Conservation (phyloP, 2,888 invertebrate species). For the Perizoma flavofasciatum region DNA sequence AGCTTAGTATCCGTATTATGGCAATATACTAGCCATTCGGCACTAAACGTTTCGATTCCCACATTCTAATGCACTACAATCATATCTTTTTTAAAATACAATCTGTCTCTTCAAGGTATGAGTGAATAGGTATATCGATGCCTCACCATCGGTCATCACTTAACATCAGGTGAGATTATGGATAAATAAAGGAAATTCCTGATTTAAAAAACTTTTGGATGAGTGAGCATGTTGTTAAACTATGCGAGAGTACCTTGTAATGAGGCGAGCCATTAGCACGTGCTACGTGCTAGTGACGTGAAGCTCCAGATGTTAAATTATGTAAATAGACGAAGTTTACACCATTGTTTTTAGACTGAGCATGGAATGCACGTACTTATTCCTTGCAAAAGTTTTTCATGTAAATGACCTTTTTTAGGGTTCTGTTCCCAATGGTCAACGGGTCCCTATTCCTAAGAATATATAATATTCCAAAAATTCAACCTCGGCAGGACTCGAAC, state of each 20-base stretch:
- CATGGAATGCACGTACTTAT: not conserved
- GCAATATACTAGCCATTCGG: too few species aligned
- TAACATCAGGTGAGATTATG: too few species aligned
- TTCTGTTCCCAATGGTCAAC: not conserved
- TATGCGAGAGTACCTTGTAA: constrained; percentile 39
- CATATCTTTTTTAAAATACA: too few species aligned
- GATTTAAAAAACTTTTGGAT: too few species aligned
- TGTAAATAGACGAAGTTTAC: constrained; percentile 46
- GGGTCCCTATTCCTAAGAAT: too few species aligned
- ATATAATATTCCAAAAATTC: too few species aligned
- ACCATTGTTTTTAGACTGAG: constrained; percentile 40
- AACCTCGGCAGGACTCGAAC: too few species aligned
- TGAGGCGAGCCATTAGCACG: constrained; percentile 51
- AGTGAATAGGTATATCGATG: not conserved
- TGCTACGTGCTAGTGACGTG: constrained; percentile 27
- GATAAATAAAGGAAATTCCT: too few species aligned
- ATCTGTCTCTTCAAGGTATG: too few species aligned
- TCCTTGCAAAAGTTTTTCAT: not conserved
- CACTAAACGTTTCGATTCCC: too few species aligned
- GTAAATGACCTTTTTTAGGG: not conserved
- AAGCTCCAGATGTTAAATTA: constrained; percentile 40
- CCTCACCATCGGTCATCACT: not conserved
- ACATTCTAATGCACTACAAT: too few species aligned
- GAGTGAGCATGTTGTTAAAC: constrained; percentile 9
- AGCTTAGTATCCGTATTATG: too few species aligned